phyloP scores from a whole-genome alignment of 2,888 invertebrate species.

The Caenorhabditis angaria region DNA sequence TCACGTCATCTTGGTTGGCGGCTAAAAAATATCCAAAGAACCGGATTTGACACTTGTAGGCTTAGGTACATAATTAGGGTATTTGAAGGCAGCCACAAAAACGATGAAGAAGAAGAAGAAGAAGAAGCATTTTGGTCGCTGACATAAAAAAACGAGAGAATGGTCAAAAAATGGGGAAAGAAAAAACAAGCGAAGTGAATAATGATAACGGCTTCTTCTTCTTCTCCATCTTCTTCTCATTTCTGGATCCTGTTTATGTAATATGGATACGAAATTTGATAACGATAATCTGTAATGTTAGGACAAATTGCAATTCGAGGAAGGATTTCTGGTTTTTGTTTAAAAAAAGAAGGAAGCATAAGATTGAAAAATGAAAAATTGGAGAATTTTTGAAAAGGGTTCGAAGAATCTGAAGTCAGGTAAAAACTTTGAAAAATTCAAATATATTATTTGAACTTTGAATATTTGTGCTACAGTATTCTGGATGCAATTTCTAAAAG shows the following conservation, averaged over 20 bases:
- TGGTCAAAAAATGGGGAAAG: neutral
- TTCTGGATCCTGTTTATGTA: neutral
- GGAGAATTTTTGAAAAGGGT: too few relatives aligned
- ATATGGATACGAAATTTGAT: neutral
- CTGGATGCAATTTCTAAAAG: too few relatives aligned
- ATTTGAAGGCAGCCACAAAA: too few relatives aligned
- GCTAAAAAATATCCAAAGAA: neutral
- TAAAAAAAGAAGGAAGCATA: too few relatives aligned
- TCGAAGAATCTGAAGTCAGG: too few relatives aligned
- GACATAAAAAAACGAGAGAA: neutral
- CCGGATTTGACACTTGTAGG: constrained; percentile 1
- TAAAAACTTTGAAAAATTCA: too few relatives aligned
- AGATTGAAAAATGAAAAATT: too few relatives aligned
- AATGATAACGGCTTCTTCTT: too few relatives aligned
- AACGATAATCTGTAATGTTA: constrained; percentile 1
- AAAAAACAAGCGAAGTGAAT: too few relatives aligned
- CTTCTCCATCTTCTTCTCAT: too few relatives aligned
- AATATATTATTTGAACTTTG: too few relatives aligned
- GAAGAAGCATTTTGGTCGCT: neutral
- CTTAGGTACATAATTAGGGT: constrained; percentile 4
- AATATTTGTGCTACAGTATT: too few relatives aligned
- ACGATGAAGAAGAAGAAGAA: neutral
- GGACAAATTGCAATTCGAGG: neutral
- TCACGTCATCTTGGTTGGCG: neutral
- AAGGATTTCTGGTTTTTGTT: constrained; percentile 1